phyloP scores from a whole-genome alignment of 2,888 invertebrate genomes.

The Cryptophagus acutangulus region DNA sequence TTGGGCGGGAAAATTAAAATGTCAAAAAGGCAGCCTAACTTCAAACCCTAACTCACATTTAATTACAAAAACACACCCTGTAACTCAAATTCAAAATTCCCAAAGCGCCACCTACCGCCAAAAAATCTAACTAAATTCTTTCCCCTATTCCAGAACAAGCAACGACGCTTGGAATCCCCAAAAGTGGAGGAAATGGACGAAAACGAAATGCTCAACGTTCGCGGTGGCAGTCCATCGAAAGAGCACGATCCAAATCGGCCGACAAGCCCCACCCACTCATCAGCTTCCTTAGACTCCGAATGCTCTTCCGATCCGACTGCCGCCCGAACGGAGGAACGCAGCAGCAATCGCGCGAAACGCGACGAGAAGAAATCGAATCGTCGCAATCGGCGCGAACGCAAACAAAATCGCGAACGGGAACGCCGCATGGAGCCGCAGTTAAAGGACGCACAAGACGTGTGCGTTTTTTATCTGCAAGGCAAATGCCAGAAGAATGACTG shows the following conservation, averaged over 20 bases:
- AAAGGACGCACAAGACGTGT: constrained; percentile 68
- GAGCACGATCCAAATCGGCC: constrained; percentile 25
- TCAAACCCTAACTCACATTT: too few relatives aligned
- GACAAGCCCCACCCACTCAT: constrained; percentile 35
- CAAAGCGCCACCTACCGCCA: not conserved
- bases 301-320: constrained; percentile 48
- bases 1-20: too few relatives aligned
- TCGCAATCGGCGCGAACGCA: constrained; percentile 25
- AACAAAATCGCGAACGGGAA: constrained; percentile 51
- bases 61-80: too few relatives aligned
- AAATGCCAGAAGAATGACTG: constrained; percentile 85
- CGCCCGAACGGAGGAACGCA: constrained; percentile 33
- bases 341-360: constrained; percentile 16
- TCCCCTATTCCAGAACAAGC: constrained; percentile 47
- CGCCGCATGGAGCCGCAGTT: constrained; percentile 47
- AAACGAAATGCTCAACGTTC: constrained; percentile 73
- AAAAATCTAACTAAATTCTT: constrained; percentile 2
- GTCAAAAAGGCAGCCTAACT: too few relatives aligned
- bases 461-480: constrained; percentile 83
- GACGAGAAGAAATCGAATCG: constrained; percentile 23
- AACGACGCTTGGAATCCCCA: constrained; percentile 47
- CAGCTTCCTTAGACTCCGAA: constrained; percentile 55
- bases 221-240: constrained; percentile 62
- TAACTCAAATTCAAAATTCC: too few relatives aligned
- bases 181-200: constrained; percentile 61